Conservation (phyloP, 2,797 vertebrate genomes). For the Natrix natrix region DNA sequence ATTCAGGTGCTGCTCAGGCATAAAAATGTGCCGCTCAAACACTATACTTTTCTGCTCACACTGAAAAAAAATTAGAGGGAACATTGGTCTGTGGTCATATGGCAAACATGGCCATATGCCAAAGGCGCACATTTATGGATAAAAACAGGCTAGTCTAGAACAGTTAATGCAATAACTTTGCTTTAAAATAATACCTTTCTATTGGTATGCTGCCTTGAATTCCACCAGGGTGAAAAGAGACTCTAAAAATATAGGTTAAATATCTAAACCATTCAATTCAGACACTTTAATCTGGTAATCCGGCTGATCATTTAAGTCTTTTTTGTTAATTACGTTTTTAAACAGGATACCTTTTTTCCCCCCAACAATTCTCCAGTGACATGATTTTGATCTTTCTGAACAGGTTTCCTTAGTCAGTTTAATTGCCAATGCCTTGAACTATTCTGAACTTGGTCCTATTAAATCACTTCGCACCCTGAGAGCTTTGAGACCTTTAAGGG, state of each 20-base stretch:
- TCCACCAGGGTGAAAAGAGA: not conserved
- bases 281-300: not conserved
- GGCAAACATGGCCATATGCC: not conserved
- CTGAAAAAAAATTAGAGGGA: too few relatives aligned
- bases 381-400: constrained; percentile 38
- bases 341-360: not conserved
- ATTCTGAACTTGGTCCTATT: constrained; percentile 83
- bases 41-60: too few relatives aligned
- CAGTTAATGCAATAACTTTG: not conserved
- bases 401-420: constrained; percentile 94
- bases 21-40: too few relatives aligned
- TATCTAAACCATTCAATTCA: not conserved
- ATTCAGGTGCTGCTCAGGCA: too few relatives aligned
- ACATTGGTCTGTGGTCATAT: not conserved
- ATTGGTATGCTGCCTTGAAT: not conserved
- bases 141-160: not conserved
- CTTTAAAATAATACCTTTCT: not conserved
- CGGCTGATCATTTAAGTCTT: not conserved
- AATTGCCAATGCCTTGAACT: constrained; percentile 80
- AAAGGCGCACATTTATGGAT: not conserved
- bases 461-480: constrained; percentile 93
- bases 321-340: not conserved
- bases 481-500: constrained; percentile 92
- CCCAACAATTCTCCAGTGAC: not conserved
- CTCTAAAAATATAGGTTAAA: not conserved